A percentile compares a stretch with the other conserved stretches of the same genome.
These are phyloP conservation scores for Delichon dasypus DNA, from an alignment of 2,797 vertebrate species.

Conservation along the genomic window DNA sequence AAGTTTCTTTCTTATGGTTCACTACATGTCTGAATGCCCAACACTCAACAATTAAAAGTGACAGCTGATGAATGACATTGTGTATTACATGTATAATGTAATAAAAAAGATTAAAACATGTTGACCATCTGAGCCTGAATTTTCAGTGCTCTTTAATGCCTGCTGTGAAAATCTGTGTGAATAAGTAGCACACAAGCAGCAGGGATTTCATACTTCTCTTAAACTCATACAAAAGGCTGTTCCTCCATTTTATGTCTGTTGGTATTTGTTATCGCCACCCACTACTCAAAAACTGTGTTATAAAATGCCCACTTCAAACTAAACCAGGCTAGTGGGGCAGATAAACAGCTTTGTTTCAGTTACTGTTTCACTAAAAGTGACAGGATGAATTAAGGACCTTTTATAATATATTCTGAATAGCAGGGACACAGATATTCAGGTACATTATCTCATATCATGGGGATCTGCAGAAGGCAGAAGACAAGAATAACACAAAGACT, in stretches of 20 bases:
- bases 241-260: neutral
- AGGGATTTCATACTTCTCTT: neutral
- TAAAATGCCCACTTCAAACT: neutral
- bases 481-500: neutral
- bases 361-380: neutral
- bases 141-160: neutral
- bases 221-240: neutral
- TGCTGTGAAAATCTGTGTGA: neutral
- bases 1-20: neutral
- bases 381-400: neutral
- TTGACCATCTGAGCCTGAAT: neutral
- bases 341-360: neutral
- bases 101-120: neutral
- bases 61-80: neutral
- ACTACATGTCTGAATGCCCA: neutral
- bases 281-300: neutral
- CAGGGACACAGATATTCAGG: neutral
- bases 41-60: slow-evolving; percentile 10
- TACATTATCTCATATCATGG: neutral
- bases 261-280: neutral
- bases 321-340: neutral
- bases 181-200: neutral
- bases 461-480: neutral
- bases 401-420: neutral
- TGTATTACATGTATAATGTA: neutral